Evolutionary conservation across 2,888 invertebrate genomes (phyloP).

Genomic region (Rhaphigaster nebulosa): DNA sequence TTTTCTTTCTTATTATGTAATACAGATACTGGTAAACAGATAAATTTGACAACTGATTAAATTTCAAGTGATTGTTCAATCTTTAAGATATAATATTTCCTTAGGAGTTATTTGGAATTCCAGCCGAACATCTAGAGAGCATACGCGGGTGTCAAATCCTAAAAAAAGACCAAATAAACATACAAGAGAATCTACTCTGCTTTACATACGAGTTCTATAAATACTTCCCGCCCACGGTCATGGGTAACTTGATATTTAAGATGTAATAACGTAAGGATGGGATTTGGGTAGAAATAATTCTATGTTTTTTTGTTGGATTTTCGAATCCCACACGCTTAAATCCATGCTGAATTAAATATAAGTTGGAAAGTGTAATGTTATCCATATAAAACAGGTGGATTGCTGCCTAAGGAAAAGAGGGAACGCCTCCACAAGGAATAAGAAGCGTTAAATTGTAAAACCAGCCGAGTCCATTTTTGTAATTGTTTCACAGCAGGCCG

Average conservation of each 20-base stretch:
- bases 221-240: background rate
- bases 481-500: too few species aligned
- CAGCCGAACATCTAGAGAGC: background rate
- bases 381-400: background rate
- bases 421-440: background rate
- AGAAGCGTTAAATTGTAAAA: too few species aligned
- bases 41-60: background rate
- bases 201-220: constrained; percentile 32
- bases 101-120: background rate
- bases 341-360: background rate
- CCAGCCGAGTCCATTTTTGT: too few species aligned
- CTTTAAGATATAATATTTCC: background rate
- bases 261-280: background rate
- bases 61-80: background rate
- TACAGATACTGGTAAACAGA: background rate
- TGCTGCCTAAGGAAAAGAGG: background rate
- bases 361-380: background rate
- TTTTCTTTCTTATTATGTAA: background rate
- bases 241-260: constrained; percentile 44
- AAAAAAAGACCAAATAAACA: constrained; percentile 44
- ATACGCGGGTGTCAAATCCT: constrained; percentile 46
- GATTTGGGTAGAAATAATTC: background rate
- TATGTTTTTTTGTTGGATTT: background rate
- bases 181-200: constrained; percentile 48
- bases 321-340: background rate